Evolutionary conservation across 1,140 invertebrate genomes (phyloP), one percentile per base, ranked within the genome.

Genomic region (Dendroctonus ponderosae): DNA sequence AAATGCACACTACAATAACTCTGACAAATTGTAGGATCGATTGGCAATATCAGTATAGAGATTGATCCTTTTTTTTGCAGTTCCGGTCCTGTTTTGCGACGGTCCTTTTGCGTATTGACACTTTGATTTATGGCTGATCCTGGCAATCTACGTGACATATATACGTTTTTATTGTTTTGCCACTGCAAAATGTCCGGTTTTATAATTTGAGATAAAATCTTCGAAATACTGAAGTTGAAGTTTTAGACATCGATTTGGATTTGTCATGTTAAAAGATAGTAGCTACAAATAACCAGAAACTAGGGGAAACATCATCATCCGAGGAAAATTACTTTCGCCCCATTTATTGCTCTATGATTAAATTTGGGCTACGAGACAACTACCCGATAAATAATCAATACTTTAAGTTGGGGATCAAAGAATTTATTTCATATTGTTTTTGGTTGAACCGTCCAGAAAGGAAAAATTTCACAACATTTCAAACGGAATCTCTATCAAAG

Each of bases 61-160:
- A 39, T 43, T 48, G 58, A 48, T 44, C n/a, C 43, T 65, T 65
- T 63, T 63, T 63, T 63, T 43, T 64, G 52, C 44, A 56, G 43
- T 46, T 46, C 8, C 12, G 43, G 43, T 46, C 12, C 8, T 9
- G 43, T 46, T 46, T 11, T 46, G 8, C 8, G 12, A 46, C 12
- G 51, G 62, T 70, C 56, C 70, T 70, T 71, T 71, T 70, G 63
- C 71, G 70, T 72, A 77, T 75, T 77, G 76, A 77, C 73, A 73
- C 68, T 75, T 77, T 78, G 76, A 78, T 78, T 77, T 78, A 78
- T 78, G 67, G 74, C 63, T 76, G 75, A 77, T 76, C 73, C 71
- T 67, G 75, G 73, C 76, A 78, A 78, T 78, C 76, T 78, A 78
- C 70, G 75, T 76, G 76, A 77, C 76, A 72, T 76, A 76, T 75